These are phyloP conservation scores for Phasia obesa DNA, from an alignment of 2,888 invertebrate species.

Conservation along the genomic window DNA sequence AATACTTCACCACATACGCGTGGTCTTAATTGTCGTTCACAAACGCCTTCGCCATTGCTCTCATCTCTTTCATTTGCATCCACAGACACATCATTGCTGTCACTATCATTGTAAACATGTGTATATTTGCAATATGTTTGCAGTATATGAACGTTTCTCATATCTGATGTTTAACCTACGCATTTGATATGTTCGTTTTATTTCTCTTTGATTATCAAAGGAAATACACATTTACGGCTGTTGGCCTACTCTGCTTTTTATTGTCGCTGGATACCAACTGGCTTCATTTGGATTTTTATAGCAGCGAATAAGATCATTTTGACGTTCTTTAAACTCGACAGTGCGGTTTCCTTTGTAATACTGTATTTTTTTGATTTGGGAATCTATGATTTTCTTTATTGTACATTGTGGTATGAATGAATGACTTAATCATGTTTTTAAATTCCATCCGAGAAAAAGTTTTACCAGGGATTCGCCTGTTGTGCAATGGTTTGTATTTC, in stretches of 20 bases:
- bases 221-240: conserved; percentile 17
- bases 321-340: conserved; percentile 8
- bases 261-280: conserved; percentile 1
- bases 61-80: too few relatives aligned
- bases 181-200: conserved; percentile 22
- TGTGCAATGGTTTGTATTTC: conserved; percentile 17
- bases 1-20: too few relatives aligned
- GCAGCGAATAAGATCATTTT: conserved; percentile 21
- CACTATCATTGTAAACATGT: too few relatives aligned
- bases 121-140: too few relatives aligned
- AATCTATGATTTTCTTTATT: conserved; percentile 6
- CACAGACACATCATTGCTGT: too few relatives aligned
- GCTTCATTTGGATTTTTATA: conserved; percentile 7
- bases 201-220: conserved; percentile 5
- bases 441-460: conserved; percentile 19
- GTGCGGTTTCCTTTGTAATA: conserved; percentile 9
- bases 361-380: conserved; percentile 10
- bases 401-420: conserved; percentile 9
- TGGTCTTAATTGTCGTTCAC: too few relatives aligned
- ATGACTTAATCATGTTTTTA: conserved; percentile 22
- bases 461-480: conserved; percentile 15
- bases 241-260: not conserved
- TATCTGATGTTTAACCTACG: too few relatives aligned
- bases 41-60: too few relatives aligned
- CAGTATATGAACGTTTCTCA: not conserved